A percentile compares a stretch with the other conserved stretches of the same genome.
phyloP scores from a whole-genome alignment of 2,113 vertebrate species.

The Cebidichthys violaceus region DNA sequence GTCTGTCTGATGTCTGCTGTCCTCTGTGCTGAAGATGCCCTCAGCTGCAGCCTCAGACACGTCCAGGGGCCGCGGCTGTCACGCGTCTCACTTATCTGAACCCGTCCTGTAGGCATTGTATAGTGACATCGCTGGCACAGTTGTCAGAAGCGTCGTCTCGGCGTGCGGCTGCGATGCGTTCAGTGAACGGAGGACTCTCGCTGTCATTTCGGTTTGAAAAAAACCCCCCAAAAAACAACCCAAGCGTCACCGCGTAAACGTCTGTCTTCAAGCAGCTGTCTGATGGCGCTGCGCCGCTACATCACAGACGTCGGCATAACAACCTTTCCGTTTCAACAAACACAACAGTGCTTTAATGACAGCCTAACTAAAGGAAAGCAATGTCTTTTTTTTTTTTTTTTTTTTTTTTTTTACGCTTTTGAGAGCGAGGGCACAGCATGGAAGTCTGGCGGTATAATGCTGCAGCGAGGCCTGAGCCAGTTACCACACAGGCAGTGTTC shows the following conservation, averaged over 20 bases:
- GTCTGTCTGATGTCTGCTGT: constrained; percentile 32
- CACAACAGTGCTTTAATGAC: constrained; percentile 60
- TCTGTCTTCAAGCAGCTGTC: constrained; percentile 60
- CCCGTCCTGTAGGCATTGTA: constrained; percentile 38
- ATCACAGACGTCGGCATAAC: constrained; percentile 57
- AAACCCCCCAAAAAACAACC: too few species aligned
- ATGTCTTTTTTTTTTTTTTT: constrained; percentile 51
- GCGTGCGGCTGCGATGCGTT: constrained; percentile 57
- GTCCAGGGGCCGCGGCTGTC: constrained; percentile 46
- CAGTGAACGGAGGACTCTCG: constrained; percentile 43
- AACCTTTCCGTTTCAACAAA: constrained; percentile 59
- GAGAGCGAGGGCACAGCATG: constrained; percentile 37
- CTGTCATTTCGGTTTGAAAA: constrained; percentile 59
- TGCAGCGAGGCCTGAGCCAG: not conserved
- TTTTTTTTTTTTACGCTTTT: constrained; percentile 44
- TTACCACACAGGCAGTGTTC: constrained; percentile 1
- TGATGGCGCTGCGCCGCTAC: constrained; percentile 52
- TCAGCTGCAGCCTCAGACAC: constrained; percentile 38
- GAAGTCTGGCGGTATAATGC: constrained; percentile 18
- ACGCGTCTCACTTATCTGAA: constrained; percentile 62
- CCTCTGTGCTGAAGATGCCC: constrained; percentile 54
- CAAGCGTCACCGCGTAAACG: constrained; percentile 56
- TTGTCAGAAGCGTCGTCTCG: constrained; percentile 62
- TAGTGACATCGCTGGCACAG: constrained; percentile 32
- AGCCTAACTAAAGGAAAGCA: constrained; percentile 4